Evolutionary conservation across 2,797 vertebrate genomes (phyloP).

Genomic region (Leptodactylus fallax): DNA sequence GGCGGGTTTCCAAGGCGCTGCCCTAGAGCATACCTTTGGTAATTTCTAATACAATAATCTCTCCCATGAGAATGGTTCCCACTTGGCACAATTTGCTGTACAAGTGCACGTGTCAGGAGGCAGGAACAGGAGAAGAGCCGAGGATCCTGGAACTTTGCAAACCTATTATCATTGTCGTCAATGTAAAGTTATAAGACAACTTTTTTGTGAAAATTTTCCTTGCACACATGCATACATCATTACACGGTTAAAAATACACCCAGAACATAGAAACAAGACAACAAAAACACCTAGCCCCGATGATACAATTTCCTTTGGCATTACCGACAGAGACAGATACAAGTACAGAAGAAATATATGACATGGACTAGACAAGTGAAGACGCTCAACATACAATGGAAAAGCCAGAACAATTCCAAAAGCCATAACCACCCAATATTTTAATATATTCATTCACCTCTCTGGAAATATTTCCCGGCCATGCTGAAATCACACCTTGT

Average conservation of each 20-base stretch:
- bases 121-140: too few species aligned
- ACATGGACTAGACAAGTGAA: constrained; percentile 48
- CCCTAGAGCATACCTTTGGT: too few species aligned
- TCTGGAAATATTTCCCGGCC: constrained; percentile 74
- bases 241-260: constrained; percentile 20
- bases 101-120: too few species aligned
- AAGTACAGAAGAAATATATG: constrained; percentile 34
- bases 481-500: constrained; percentile 71
- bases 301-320: constrained; percentile 54
- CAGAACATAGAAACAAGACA: constrained; percentile 36
- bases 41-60: too few species aligned
- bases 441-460: constrained; percentile 70
- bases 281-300: constrained; percentile 7
- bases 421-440: constrained; percentile 60
- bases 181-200: neutral
- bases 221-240: neutral
- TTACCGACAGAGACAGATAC: constrained; percentile 38
- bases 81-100: too few species aligned
- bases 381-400: constrained; percentile 52
- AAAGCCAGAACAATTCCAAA: constrained; percentile 43
- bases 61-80: too few species aligned
- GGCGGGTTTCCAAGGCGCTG: too few species aligned
- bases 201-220: neutral
- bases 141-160: too few species aligned
- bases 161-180: too few species aligned